Evolutionary conservation across 2,888 invertebrate species (phyloP), one percentile per base, ranked within the genome.

Genomic region (Nomada lathburiana): DNA sequence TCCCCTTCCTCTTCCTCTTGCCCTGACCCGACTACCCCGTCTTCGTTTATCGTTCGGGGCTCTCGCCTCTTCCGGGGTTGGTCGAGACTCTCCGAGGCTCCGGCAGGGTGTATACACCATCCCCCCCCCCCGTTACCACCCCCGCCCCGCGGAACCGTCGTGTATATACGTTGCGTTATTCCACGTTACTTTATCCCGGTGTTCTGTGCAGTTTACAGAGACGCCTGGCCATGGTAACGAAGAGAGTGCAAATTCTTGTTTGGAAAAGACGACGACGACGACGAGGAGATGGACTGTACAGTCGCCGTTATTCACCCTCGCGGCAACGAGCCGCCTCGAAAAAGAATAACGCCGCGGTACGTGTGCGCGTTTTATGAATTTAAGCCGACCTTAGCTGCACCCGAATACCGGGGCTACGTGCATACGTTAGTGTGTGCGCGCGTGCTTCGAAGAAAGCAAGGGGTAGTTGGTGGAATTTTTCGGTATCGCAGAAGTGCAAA

Each of bases 161-260:
- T 73, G 79, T 89, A 88, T 82, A 88, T 76, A 80, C 87, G 79
- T 78, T 83, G 80, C 84, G 86, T 86, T 87, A 83, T 85, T 88
- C 78, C 85, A 86, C 84, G 87, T 87, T 87, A 84, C 87, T 87
- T 87, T 79, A 71, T 67, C 87, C 84, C 78, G 80, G 60, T 78
- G 84, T 85, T 89, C 84, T 68, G 59, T 82, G 76, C 81, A 84
- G 88, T 89, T 89, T 90, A 82, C 89, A 84, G 84, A 89, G 86
- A 87, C 88, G 89, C 85, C 81, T 84, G 77, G 83, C 82, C 80
- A 83, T 82, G 79, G 79, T 86, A 88, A 86, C 84, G 85, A 89
- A 85, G 82, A 87, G 86, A 85, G 87, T 83, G 87, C 82, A 84
- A 85, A 89, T 86, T 85, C 82, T 84, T 88, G 86, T 86, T 86